Evolutionary conservation across 2,888 invertebrate species (phyloP).

Genomic region (Tenodera sinensis): DNA sequence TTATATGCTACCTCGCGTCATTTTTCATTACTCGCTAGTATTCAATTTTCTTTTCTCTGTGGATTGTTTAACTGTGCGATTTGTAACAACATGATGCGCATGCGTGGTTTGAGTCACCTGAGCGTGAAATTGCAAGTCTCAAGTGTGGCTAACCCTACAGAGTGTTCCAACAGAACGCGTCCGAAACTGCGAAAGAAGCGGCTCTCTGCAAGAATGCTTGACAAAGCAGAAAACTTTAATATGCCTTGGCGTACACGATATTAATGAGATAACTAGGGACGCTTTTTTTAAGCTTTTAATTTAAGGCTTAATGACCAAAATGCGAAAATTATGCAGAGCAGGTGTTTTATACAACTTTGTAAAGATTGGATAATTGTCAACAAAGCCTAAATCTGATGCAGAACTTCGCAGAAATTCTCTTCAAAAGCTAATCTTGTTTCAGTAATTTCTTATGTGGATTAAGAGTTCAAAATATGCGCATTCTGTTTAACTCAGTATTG

Average conservation of each 20-base stretch:
- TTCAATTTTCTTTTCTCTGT: background rate
- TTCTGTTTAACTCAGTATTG: too few relatives aligned
- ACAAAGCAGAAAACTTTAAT: background rate
- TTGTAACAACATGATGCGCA: background rate
- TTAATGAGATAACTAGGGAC: background rate
- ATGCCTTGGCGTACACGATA: background rate
- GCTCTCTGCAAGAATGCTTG: background rate
- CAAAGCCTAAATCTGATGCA: too few relatives aligned
- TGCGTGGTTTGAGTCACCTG: background rate
- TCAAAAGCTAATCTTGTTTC: too few relatives aligned
- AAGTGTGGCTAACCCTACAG: background rate
- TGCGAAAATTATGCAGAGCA: background rate
- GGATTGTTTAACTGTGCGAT: background rate
- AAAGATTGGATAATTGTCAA: background rate
- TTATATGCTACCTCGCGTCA: too few relatives aligned
- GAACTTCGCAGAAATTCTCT: too few relatives aligned
- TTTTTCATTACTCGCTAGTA: background rate
- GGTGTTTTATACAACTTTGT: background rate
- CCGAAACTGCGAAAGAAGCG: background rate
- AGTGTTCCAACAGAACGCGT: background rate
- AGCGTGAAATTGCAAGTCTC: background rate
- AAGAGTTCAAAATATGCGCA: too few relatives aligned
- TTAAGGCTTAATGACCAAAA: background rate
- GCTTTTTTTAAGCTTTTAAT: background rate
- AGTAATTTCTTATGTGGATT: too few relatives aligned